These are phyloP conservation scores for Brachyptera risi DNA, from an alignment of 2,888 invertebrate genomes.

Conservation along the genomic window DNA sequence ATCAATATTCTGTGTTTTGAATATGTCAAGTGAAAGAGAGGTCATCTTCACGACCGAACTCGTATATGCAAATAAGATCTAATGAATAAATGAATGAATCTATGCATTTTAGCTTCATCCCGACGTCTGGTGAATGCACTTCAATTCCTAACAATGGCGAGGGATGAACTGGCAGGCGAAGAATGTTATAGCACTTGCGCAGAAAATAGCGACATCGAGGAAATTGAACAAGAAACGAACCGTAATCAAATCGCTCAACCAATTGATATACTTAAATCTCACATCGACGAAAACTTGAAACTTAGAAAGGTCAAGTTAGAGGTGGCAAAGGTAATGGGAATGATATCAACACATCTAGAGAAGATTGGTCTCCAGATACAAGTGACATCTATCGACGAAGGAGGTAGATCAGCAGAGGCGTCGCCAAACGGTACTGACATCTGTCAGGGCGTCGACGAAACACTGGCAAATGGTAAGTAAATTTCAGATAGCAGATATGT, in stretches of 20 bases:
- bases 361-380: background rate
- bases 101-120: background rate
- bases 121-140: background rate
- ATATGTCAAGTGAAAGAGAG: too few relatives aligned
- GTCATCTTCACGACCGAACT: too few relatives aligned
- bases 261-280: background rate
- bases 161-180: background rate
- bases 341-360: background rate
- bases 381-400: background rate
- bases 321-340: constrained; percentile 1
- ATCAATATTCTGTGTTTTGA: too few relatives aligned
- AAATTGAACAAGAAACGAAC: background rate
- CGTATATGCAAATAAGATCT: too few relatives aligned
- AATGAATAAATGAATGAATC: too few relatives aligned
- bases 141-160: background rate
- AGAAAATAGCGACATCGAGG: background rate
- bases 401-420: background rate
- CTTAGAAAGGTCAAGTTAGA: background rate
- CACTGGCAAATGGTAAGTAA: background rate
- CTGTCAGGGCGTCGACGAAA: background rate
- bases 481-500: too few relatives aligned
- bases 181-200: background rate
- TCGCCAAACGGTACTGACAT: background rate
- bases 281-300: constrained; percentile 1
- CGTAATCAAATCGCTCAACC: background rate